phyloP scores from a whole-genome alignment of 2,797 vertebrate species.

The Hypotaenidia philippensis region DNA sequence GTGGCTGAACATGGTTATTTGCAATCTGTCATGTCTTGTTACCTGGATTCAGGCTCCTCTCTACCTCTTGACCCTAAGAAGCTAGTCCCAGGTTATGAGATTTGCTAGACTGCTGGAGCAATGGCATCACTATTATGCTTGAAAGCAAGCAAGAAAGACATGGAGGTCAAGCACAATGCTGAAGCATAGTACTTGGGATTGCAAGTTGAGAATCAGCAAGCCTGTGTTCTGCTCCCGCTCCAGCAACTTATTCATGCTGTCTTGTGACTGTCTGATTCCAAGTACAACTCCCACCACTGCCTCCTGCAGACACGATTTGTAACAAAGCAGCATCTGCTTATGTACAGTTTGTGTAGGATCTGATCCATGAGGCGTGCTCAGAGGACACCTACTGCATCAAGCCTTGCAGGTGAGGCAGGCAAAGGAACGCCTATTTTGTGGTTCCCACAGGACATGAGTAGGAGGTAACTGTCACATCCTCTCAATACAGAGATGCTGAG shows the following conservation, averaged over 20 bases:
- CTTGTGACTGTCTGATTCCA: not conserved
- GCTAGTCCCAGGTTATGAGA: not conserved
- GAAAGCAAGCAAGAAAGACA: not conserved
- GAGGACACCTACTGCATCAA: not conserved
- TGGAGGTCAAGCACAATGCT: not conserved
- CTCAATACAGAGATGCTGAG: not conserved
- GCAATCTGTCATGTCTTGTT: not conserved
- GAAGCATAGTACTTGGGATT: not conserved
- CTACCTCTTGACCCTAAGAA: not conserved
- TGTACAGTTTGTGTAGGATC: not conserved
- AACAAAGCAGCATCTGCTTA: slow-evolving; percentile 19
- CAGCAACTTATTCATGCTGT: not conserved
- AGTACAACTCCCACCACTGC: not conserved
- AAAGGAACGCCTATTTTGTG: not conserved
- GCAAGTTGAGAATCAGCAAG: not conserved
- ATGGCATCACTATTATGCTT: not conserved
- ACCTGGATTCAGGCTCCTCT: not conserved
- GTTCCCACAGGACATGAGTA: not conserved
- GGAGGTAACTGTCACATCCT: not conserved
- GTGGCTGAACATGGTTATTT: not conserved
- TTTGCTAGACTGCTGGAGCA: not conserved
- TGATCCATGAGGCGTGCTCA: not conserved
- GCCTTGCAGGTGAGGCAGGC: not conserved
- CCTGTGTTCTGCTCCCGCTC: not conserved
- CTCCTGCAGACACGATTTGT: slow-evolving; percentile 10